These are phyloP conservation scores for Poliocrania exsul DNA, from an alignment of 2,797 vertebrate species.

Conservation along the genomic window DNA sequence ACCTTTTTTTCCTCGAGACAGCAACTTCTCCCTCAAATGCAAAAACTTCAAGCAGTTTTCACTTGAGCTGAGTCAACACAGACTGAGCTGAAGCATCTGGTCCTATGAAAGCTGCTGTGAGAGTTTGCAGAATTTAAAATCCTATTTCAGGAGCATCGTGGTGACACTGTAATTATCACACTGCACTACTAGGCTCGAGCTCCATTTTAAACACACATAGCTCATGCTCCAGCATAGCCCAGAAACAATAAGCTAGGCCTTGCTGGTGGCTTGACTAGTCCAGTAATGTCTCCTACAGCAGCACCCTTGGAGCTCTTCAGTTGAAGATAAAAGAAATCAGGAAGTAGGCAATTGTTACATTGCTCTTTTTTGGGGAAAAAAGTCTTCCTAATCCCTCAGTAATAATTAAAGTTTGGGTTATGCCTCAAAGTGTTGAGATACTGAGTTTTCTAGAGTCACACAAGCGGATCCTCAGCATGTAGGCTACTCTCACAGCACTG, in stretches of 20 bases:
- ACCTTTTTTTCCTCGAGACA: not conserved
- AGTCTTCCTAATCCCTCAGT: not conserved
- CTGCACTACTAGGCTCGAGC: constrained; percentile 15
- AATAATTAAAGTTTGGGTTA: not conserved
- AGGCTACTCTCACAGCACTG: not conserved
- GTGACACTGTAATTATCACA: constrained; percentile 50
- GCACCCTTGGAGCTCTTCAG: not conserved
- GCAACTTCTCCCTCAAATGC: constrained; percentile 42
- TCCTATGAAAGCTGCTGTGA: constrained; percentile 53
- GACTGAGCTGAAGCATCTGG: constrained; percentile 64
- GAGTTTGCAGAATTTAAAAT: constrained; percentile 59
- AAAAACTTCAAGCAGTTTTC: constrained; percentile 59
- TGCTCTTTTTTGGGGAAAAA: fast-evolving
- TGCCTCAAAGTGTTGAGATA: not conserved
- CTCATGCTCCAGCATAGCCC: not conserved
- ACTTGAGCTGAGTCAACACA: constrained; percentile 64
- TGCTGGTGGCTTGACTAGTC: not conserved
- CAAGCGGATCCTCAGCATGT: not conserved
- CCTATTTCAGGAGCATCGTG: constrained; percentile 48
- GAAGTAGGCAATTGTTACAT: not conserved
- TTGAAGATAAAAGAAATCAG: not conserved
- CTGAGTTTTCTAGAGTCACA: not conserved
- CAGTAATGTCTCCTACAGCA: not conserved
- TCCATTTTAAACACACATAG: constrained; percentile 37
- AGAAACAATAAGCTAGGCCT: not conserved